phyloP scores from a whole-genome alignment of 1,140 invertebrate genomes.

The Drosophila albomicans region DNA sequence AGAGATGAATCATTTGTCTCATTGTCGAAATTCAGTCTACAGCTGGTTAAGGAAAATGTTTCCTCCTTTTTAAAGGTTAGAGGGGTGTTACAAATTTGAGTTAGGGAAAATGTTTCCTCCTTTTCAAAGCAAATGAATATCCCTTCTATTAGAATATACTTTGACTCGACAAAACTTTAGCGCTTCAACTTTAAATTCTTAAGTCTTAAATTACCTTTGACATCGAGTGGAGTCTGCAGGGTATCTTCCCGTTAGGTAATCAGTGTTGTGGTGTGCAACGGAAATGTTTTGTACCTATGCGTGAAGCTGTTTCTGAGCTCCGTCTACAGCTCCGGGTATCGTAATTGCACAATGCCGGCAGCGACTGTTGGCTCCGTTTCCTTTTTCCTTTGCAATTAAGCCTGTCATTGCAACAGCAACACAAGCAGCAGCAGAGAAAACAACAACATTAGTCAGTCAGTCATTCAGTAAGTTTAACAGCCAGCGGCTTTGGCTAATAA shows the following conservation, averaged over 20 bases:
- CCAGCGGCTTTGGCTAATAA: constrained; percentile 35
- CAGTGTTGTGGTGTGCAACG: constrained; percentile 8
- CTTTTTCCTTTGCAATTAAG: constrained; percentile 57
- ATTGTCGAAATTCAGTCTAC: too few relatives aligned
- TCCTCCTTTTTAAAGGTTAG: too few relatives aligned
- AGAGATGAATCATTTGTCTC: too few relatives aligned
- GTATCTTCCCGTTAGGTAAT: constrained; percentile 1
- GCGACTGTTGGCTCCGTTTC: constrained; percentile 43
- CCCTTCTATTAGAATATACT: too few relatives aligned
- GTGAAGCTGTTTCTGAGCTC: neutral
- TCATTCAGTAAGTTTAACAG: constrained; percentile 8
- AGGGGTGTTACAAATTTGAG: too few relatives aligned
- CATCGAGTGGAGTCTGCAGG: neutral
- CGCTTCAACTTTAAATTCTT: too few relatives aligned
- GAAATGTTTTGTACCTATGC: constrained; percentile 18
- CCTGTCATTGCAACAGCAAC: constrained; percentile 22
- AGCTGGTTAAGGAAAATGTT: too few relatives aligned
- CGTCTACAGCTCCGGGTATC: constrained; percentile 2
- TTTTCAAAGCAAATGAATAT: too few relatives aligned
- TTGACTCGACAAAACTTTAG: too few relatives aligned
- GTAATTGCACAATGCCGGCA: constrained; percentile 38
- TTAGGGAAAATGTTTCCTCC: too few relatives aligned
- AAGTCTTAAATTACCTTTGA: neutral
- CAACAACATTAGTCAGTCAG: constrained; percentile 3
- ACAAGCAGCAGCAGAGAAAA: neutral